A percentile compares a stretch with the other conserved stretches of the same genome.
These are phyloP conservation scores for Bimastos eiseni DNA, from an alignment of 2,888 invertebrate genomes.

Conservation along the genomic window DNA sequence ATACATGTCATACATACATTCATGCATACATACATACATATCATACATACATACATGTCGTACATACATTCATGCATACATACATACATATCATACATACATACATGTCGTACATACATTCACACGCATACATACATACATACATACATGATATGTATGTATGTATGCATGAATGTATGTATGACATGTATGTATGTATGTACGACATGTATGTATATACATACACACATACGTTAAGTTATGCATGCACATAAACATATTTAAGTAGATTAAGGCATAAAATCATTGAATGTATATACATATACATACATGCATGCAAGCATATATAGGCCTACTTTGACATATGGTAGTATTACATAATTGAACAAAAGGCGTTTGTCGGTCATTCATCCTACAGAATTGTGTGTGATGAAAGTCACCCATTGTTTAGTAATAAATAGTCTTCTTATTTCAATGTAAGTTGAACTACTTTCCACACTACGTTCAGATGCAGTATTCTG, in stretches of 20 bases:
- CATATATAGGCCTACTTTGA: slow-evolving; percentile 27
- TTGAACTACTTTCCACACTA: no score
- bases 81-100: slow-evolving; percentile 34
- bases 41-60: not conserved
- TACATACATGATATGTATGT: slow-evolving; percentile 25
- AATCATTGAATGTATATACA: slow-evolving; percentile 13
- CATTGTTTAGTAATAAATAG: no score
- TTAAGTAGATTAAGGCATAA: slow-evolving; percentile 8
- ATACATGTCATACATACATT: slow-evolving; percentile 31
- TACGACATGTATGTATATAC: no score
- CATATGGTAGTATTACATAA: not conserved
- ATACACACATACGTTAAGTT: no score
- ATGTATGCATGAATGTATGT: no score
- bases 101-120: no score
- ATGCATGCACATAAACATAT: slow-evolving; percentile 17
- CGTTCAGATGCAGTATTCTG: no score
- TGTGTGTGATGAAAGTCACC: no score
- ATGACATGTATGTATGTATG: no score
- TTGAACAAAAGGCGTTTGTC: no score
- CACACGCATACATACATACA: slow-evolving; percentile 26
- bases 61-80: not conserved
- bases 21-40: slow-evolving; percentile 32
- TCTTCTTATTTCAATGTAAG: no score
- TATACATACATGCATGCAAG: not conserved
- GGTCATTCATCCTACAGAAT: no score